Percentiles rank a stretch among this genome's conserved stretches.
Evolutionary conservation across 2,888 invertebrate genomes (phyloP).

Genomic region (Camponotus fellah): DNA sequence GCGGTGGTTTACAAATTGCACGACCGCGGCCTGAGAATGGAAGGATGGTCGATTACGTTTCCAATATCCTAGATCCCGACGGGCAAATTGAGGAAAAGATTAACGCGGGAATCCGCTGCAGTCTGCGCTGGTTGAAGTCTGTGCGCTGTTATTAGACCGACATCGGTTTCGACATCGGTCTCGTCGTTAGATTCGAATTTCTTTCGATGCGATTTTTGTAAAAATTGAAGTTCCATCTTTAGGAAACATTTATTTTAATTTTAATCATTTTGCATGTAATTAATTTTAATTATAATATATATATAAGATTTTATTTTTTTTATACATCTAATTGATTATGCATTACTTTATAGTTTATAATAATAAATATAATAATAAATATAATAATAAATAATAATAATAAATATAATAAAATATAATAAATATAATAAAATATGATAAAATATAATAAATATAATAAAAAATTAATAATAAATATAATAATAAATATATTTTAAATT

Average conservation of each 20-base stretch:
- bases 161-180: not conserved
- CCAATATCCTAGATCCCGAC: slow-evolving; percentile 49
- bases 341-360: not conserved
- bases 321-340: not conserved
- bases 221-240: not conserved
- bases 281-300: too few relatives aligned
- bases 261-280: not conserved
- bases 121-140: not conserved
- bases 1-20: slow-evolving; percentile 49
- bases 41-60: slow-evolving; percentile 38
- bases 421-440: too few relatives aligned
- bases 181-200: not conserved
- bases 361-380: too few relatives aligned
- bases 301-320: too few relatives aligned
- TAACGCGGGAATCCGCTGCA: slow-evolving; percentile 38
- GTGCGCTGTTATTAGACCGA: slow-evolving; percentile 13
- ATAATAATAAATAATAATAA: too few relatives aligned
- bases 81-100: slow-evolving; percentile 35
- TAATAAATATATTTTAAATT: too few relatives aligned
- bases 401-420: too few relatives aligned
- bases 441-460: too few relatives aligned
- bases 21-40: slow-evolving; percentile 5
- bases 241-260: not conserved
- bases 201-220: not conserved
- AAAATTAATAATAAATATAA: too few relatives aligned